phyloP scores from a whole-genome alignment of 2,113 vertebrate species.

The Catagonus wagneri region DNA sequence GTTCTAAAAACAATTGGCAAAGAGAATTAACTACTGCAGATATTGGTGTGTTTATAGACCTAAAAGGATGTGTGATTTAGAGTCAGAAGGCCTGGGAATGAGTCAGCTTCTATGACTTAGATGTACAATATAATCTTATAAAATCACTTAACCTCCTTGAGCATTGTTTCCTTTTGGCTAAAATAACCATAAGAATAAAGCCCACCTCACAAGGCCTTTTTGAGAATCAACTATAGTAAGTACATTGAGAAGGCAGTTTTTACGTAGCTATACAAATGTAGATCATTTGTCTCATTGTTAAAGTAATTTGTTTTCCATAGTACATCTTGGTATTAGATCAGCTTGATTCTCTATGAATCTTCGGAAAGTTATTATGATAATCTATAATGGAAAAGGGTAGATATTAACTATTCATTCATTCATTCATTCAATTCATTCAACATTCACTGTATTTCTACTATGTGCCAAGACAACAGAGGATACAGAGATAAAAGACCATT shows the following conservation, averaged over 20 bases:
- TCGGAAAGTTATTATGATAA: background rate
- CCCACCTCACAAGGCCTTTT: background rate
- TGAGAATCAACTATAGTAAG: background rate
- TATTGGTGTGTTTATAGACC: background rate
- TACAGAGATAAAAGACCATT: background rate
- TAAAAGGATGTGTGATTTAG: background rate
- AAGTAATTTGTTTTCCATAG: background rate
- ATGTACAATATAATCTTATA: background rate
- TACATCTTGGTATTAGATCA: background rate
- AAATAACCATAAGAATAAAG: conserved; percentile 37
- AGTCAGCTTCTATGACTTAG: background rate
- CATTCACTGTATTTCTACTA: background rate
- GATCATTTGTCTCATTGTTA: conserved; percentile 25
- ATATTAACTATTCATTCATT: background rate
- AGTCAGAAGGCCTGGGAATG: background rate
- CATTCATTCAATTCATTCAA: conserved; percentile 29
- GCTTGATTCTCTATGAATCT: background rate
- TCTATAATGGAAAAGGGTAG: background rate
- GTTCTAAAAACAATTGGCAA: background rate
- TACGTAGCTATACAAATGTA: background rate
- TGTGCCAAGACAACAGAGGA: background rate
- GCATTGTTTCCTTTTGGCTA: conserved; percentile 1
- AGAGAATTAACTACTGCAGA: background rate
- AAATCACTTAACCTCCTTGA: conserved; percentile 35
- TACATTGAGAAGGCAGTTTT: background rate